These are phyloP conservation scores for Anodontia alba DNA, from an alignment of 2,888 invertebrate species.

Conservation along the genomic window DNA sequence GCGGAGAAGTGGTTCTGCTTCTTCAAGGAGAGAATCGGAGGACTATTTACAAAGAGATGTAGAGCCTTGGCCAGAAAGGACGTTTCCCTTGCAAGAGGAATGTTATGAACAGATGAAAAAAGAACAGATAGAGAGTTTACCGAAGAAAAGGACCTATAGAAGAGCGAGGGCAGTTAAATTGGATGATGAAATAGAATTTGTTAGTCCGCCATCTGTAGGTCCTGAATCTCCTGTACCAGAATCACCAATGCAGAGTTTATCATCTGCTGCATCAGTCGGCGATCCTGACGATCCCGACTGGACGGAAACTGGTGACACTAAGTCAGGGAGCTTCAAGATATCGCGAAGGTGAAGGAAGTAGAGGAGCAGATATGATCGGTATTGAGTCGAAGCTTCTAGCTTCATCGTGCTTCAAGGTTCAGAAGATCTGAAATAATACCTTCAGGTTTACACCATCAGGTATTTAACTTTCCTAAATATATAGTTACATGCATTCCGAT, in stretches of 20 bases:
- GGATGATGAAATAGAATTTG: slow-evolving; percentile 58
- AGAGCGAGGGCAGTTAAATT: slow-evolving; percentile 44
- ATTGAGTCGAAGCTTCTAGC: too few species aligned
- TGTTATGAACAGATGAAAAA: slow-evolving; percentile 72
- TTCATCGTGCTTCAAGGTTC: too few species aligned
- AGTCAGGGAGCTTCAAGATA: not conserved
- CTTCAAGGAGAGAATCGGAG: slow-evolving; percentile 45
- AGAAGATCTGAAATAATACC: too few species aligned
- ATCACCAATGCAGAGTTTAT: slow-evolving; percentile 74
- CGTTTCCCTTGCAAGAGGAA: slow-evolving; percentile 79
- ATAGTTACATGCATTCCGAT: too few species aligned
- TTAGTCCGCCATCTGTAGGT: slow-evolving; percentile 39
- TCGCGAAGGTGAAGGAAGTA: not conserved
- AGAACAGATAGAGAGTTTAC: slow-evolving; percentile 54
- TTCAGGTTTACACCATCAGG: too few species aligned
- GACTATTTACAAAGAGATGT: slow-evolving; percentile 28
- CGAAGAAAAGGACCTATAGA: slow-evolving; percentile 29
- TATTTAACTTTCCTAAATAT: too few species aligned
- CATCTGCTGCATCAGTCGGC: slow-evolving; percentile 72
- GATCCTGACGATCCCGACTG: slow-evolving; percentile 83
- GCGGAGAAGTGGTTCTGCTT: slow-evolving; percentile 67
- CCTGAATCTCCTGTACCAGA: slow-evolving; percentile 56
- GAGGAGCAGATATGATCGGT: too few species aligned
- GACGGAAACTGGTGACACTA: slow-evolving; percentile 51
- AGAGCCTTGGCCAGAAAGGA: slow-evolving; percentile 76